Base-by-base conservation (phyloP, 1,140 invertebrate genomes). In the Ephestia elutella region DNA sequence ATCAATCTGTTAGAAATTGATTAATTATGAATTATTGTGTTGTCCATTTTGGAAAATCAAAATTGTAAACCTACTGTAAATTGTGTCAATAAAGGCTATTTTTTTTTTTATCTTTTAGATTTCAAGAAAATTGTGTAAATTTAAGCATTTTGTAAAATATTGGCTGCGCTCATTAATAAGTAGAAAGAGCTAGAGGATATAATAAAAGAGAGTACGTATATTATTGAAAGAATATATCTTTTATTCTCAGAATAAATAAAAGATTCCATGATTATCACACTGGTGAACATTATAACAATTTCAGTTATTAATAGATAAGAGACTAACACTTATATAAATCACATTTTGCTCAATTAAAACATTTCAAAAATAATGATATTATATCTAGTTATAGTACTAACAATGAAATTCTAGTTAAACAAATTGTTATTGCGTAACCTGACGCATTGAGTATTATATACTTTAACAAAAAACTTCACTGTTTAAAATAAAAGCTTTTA, bases 241-340 rank as follows among this genome's bases (percentile, higher is more conserved):
- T 83, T 86, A 86, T 86, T 86, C 80, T 78, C 76, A 84, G 76
- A 86, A 86, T 86, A 86, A 86, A 86, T 86, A 80, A 66, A 68
- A 49, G 60, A 21, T 25, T 59, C 57, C 53, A 63, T 66, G 55
- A 17, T 18, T 32, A 56, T 62, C 59, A 60, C 63, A 68, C 60
- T 63, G 62, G 60, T 62, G 63, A 63, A 35, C 56, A 63, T 61
- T 62, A 64, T 61, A 56, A 69, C 69, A 71, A 71, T 10, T 32
- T 32, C 30, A 32, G 30, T 32, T 32, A 32, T 32, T 11, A 56
- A 56, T 30, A 28, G 25, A 32, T 48, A 49, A 53, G 21, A 15
- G 38, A 53, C 50, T 53, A 53, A 53, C 50, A 53, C 50, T 50
- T 53, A 53, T 25, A 18, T 25, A 44, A 44, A 44, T 44, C 38